These are phyloP conservation scores for Oncopeltus fasciatus DNA, from an alignment of 1,140 invertebrate species.

Conservation along the genomic window DNA sequence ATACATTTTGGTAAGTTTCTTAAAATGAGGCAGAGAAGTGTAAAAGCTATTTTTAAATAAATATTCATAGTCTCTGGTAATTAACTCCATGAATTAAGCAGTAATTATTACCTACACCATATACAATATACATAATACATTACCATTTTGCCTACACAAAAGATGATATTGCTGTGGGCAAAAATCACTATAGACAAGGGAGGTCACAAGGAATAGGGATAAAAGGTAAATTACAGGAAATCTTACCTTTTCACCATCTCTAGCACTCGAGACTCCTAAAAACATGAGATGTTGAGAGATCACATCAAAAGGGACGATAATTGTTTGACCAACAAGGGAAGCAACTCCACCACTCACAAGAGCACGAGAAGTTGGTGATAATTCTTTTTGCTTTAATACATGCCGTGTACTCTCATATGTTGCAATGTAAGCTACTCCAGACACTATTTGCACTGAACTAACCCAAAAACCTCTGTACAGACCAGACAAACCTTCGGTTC, in stretches of 20 bases:
- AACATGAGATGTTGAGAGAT: constrained; percentile 95
- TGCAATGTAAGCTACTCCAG: constrained; percentile 84
- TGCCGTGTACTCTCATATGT: constrained; percentile 88
- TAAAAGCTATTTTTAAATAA: no score
- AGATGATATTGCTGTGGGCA: no score
- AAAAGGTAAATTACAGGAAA: no score
- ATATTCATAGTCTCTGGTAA: no score
- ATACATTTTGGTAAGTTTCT: no score
- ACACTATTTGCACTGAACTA: constrained; percentile 71
- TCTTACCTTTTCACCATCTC: constrained; percentile 29
- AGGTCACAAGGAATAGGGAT: no score
- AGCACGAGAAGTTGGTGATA: constrained; percentile 48
- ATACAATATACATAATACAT: no score
- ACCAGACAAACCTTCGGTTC: constrained; percentile 70
- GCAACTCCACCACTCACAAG: constrained; percentile 73
- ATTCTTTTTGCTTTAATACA: constrained; percentile 41
- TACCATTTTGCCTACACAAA: no score
- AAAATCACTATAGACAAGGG: no score
- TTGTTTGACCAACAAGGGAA: constrained; percentile 84
- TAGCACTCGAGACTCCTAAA: constrained; percentile 45
- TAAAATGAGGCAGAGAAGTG: no score
- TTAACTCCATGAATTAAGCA: no score
- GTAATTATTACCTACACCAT: no score
- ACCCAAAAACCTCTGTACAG: constrained; percentile 94
- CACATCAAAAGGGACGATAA: constrained; percentile 92